These are phyloP conservation scores for Erpetoichthys calabaricus DNA, from an alignment of 2,797 vertebrate genomes.

Conservation along the genomic window DNA sequence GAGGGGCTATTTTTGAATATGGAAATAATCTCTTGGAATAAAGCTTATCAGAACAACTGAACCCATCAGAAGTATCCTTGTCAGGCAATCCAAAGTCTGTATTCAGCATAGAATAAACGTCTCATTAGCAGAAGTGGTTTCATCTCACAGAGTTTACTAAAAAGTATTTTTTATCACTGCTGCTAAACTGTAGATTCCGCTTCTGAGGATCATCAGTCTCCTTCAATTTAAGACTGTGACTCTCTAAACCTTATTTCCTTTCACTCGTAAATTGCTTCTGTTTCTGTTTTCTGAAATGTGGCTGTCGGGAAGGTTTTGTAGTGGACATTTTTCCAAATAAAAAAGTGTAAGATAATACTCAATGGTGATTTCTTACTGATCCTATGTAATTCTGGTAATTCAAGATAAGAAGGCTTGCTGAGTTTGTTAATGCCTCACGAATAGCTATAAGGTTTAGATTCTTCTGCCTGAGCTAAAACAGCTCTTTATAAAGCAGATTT, in stretches of 20 bases:
- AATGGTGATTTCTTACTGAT: too few relatives aligned
- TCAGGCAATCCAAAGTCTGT: slow-evolving; percentile 7
- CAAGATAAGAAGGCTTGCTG: too few relatives aligned
- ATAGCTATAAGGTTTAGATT: too few relatives aligned
- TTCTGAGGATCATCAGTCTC: slow-evolving; percentile 18
- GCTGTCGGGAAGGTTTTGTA: too few relatives aligned
- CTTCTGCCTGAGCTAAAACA: too few relatives aligned
- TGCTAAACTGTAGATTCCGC: slow-evolving; percentile 9
- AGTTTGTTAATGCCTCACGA: too few relatives aligned
- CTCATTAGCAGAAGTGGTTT: slow-evolving; percentile 12
- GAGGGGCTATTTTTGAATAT: too few relatives aligned
- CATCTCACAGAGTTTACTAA: slow-evolving; percentile 14
- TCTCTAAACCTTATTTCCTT: background rate
- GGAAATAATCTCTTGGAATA: background rate
- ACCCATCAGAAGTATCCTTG: slow-evolving; percentile 10
- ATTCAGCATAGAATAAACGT: slow-evolving; percentile 4
- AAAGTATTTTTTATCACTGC: slow-evolving; percentile 10
- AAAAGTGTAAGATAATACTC: too few relatives aligned
- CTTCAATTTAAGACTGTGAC: slow-evolving; percentile 13
- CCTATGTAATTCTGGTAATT: too few relatives aligned
- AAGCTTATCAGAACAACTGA: slow-evolving; percentile 3
- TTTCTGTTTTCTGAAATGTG: background rate
- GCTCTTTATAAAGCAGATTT: too few relatives aligned
- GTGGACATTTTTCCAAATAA: too few relatives aligned
- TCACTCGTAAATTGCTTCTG: slow-evolving; percentile 11